These are phyloP conservation scores for Falcaria lacertinaria DNA, from an alignment of 2,888 invertebrate species.

Conservation along the genomic window DNA sequence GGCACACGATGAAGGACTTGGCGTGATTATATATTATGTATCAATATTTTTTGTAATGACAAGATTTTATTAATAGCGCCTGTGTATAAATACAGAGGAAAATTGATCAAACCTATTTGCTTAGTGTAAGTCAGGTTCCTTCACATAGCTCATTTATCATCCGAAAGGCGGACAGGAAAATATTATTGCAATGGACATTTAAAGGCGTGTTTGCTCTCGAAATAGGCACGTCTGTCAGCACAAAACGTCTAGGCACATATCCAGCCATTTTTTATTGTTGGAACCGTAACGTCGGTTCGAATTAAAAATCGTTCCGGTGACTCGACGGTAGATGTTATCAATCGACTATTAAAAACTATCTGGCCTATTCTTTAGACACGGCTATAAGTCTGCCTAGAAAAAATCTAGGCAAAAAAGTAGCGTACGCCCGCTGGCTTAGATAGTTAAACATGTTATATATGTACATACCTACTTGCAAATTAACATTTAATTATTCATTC, in stretches of 20 bases:
- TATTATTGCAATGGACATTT: not conserved
- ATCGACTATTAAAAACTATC: slow-evolving; percentile 9
- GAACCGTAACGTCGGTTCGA: slow-evolving; percentile 17
- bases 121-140: not conserved
- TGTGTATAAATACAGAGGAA: no score
- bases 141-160: not conserved
- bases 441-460: slow-evolving; percentile 3
- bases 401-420: slow-evolving; percentile 12
- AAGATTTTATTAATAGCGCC: no score
- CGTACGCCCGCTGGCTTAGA: slow-evolving; percentile 10
- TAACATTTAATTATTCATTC: slow-evolving; percentile 15
- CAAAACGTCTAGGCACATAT: not conserved
- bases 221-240: not conserved
- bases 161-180: not conserved
- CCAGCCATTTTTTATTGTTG: not conserved
- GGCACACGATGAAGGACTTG: no score
- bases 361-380: slow-evolving; percentile 7
- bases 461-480: slow-evolving; percentile 7
- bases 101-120: not conserved
- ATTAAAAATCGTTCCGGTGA: slow-evolving; percentile 18
- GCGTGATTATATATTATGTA: no score
- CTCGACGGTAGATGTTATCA: slow-evolving; percentile 17
- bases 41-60: no score
- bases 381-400: slow-evolving; percentile 6
- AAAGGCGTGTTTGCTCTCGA: not conserved